A percentile compares a stretch with the other conserved stretches of the same genome.
phyloP scores from a whole-genome alignment of 2,797 vertebrate genomes.

The Anableps anableps region DNA sequence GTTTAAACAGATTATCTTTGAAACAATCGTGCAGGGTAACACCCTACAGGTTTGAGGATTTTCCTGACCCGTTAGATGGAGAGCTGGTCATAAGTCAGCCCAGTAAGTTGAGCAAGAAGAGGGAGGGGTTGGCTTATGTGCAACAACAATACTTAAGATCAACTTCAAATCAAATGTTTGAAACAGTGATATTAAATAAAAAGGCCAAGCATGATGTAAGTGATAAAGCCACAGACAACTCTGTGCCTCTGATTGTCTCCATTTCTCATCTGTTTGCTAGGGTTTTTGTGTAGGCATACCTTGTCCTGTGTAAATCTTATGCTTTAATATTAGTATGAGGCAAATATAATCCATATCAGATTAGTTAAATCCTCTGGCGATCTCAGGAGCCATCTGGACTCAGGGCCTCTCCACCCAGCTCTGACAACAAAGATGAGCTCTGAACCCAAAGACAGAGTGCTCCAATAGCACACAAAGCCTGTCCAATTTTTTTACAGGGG shows the following conservation, averaged over 20 bases:
- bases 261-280: slow-evolving; percentile 7
- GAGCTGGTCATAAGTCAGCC: no score
- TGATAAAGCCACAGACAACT: slow-evolving; percentile 34
- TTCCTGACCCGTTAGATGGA: no score
- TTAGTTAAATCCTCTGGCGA: slow-evolving; percentile 35
- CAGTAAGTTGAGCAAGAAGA: no score
- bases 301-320: slow-evolving; percentile 13
- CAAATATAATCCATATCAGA: slow-evolving; percentile 50
- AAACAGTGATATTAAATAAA: slow-evolving; percentile 48
- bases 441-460: slow-evolving; percentile 27
- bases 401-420: slow-evolving; percentile 11
- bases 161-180: slow-evolving; percentile 22
- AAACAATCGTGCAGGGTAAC: no score
- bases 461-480: slow-evolving; percentile 20
- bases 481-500: slow-evolving; percentile 38
- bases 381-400: slow-evolving; percentile 20
- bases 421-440: slow-evolving; percentile 32
- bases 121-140: no score
- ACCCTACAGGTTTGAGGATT: no score
- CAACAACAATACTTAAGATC: slow-evolving; percentile 29
- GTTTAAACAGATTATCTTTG: no score
- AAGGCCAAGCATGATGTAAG: slow-evolving; percentile 15
- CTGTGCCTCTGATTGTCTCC: slow-evolving; percentile 26
- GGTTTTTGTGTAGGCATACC: slow-evolving; percentile 1
- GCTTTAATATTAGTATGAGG: slow-evolving; percentile 29